A percentile compares a stretch with the other conserved stretches of the same genome.
Conservation (phyloP, 2,113 vertebrate genomes). For the Siniperca chuatsi region DNA sequence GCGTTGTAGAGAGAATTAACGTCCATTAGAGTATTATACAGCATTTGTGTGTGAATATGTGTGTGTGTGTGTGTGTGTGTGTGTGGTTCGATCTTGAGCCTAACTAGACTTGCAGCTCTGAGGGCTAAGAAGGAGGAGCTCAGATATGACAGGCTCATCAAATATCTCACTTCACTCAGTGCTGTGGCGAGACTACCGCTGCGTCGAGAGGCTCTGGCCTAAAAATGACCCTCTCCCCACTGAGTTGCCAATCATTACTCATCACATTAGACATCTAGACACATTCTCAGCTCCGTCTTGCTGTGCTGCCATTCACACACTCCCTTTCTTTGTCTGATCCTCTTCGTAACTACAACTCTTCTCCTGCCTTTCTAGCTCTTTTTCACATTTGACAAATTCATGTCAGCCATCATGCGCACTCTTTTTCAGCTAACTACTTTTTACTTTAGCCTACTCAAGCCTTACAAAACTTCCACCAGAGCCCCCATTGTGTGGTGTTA, state of each 20-base stretch:
- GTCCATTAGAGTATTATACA: conserved; percentile 54
- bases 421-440: conserved; percentile 14
- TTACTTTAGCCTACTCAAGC: neutral
- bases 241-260: conserved; percentile 56
- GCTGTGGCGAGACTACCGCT: conserved; percentile 20
- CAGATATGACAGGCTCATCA: conserved; percentile 61
- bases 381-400: neutral
- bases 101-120: conserved; percentile 41
- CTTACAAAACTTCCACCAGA: neutral
- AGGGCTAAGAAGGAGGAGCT: conserved; percentile 12
- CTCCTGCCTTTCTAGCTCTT: neutral
- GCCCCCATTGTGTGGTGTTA: conserved; percentile 13
- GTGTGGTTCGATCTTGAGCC: conserved; percentile 29
- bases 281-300: neutral
- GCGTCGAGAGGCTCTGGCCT: conserved; percentile 42
- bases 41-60: neutral
- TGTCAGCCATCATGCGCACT: neutral
- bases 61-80: conserved; percentile 20
- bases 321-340: conserved; percentile 11
- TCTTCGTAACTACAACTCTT: neutral
- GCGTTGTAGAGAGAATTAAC: conserved; percentile 55
- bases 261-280: conserved; percentile 46
- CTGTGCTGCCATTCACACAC: neutral
- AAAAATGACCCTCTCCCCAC: conserved; percentile 47
- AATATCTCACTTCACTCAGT: conserved; percentile 24